These are phyloP conservation scores for Caloenas nicobarica DNA, from an alignment of 2,113 vertebrate species.

Conservation along the genomic window DNA sequence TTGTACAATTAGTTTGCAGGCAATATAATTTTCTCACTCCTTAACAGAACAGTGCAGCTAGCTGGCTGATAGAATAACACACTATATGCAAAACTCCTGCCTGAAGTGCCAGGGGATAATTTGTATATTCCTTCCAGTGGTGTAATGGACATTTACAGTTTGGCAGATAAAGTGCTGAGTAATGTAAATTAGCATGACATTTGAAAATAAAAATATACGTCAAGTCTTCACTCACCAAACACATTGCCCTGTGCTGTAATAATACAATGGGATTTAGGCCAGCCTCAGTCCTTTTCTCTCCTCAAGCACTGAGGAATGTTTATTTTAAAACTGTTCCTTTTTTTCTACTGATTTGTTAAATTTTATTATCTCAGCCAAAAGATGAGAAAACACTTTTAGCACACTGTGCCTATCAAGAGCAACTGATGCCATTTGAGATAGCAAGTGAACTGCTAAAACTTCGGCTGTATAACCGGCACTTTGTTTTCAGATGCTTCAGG, in stretches of 20 bases:
- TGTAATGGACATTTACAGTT: slow-evolving; percentile 74
- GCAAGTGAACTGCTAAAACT: not conserved
- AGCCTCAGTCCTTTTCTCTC: not conserved
- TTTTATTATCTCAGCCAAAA: slow-evolving; percentile 54
- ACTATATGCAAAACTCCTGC: slow-evolving; percentile 36
- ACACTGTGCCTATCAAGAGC: not conserved
- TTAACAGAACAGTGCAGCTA: slow-evolving; percentile 72
- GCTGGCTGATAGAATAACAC: slow-evolving; percentile 70
- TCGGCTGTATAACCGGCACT: not conserved
- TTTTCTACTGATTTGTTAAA: not conserved
- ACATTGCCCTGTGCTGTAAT: not conserved
- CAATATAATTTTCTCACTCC: slow-evolving; percentile 75
- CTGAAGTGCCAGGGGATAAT: slow-evolving; percentile 70
- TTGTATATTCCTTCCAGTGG: slow-evolving; percentile 73
- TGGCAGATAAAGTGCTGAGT: slow-evolving; percentile 67
- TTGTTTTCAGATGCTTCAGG: not conserved
- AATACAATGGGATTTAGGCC: not conserved
- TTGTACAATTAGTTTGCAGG: slow-evolving; percentile 75
- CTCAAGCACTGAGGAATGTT: not conserved
- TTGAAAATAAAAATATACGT: slow-evolving; percentile 73
- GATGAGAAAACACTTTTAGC: not conserved
- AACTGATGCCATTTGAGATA: not conserved
- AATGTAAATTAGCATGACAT: slow-evolving; percentile 60
- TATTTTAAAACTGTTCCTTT: not conserved
- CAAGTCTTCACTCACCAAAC: slow-evolving; percentile 30